Conservation (phyloP, 2,113 vertebrate species). For the Cyrtonyx montezumae region DNA sequence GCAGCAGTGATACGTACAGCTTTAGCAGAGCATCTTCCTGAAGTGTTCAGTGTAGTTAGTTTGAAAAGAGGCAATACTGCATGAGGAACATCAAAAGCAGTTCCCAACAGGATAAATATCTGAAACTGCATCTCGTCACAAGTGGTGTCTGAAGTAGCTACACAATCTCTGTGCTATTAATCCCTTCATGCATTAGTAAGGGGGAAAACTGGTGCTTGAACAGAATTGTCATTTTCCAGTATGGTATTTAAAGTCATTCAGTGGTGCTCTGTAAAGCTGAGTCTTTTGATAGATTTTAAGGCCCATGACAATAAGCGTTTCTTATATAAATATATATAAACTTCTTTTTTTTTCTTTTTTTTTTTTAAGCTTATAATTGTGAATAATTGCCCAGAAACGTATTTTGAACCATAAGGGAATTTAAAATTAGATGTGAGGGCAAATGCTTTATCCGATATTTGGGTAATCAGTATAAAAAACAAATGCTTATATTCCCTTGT, state of each 20-base stretch:
- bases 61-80: neutral
- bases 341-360: no score
- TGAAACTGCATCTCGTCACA: neutral
- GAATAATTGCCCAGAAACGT: neutral
- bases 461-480: neutral
- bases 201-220: neutral
- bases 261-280: neutral
- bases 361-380: neutral
- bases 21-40: neutral
- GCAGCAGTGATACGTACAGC: neutral
- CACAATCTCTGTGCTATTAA: neutral
- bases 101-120: neutral
- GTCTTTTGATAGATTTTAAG: neutral
- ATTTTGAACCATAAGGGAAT: neutral
- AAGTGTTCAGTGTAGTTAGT: neutral
- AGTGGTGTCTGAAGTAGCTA: neutral
- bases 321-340: neutral
- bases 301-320: neutral
- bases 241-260: neutral
- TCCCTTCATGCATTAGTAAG: neutral
- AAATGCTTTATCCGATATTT: neutral
- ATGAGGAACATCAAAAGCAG: neutral
- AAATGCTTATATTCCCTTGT: conserved; percentile 29
- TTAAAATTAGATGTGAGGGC: neutral
- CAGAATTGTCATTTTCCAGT: neutral